Evolutionary conservation across 2,888 invertebrate species (phyloP), one percentile per base, ranked within the genome.

Genomic region (Parnassius glacialis): DNA sequence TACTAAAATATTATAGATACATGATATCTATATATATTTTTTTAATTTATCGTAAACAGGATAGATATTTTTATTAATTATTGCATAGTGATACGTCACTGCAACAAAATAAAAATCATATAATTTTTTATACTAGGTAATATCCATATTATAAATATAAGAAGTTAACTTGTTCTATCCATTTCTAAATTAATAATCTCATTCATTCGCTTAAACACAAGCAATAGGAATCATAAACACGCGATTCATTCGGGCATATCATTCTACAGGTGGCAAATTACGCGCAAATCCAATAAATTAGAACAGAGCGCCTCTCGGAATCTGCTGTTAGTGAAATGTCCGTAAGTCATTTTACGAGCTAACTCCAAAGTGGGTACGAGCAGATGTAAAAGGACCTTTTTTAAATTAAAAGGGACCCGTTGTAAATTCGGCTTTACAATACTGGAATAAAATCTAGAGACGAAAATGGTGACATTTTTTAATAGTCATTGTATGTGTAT

Each of bases 231-330:
- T 53, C 58, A 61, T 59, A 62, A 64, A 62, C 58, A 62, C 62
- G 61, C 57, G 61, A 56, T 63, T 56, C 55, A 63, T 63, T 63
- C 63, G 62, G 72, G 71, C 74, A 78, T 79, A 80, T 81, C 76
- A 80, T 82, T 80, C 88, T 81, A 88, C 87, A 88, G 88, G 88
- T 88, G 88, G 86, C 78, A 74, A 78, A 79, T 86, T 85, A 82
- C 78, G 75, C 81, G 84, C 83, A 78, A 77, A 77, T 78, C 78
- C 79, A 72, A 85, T 87, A 86, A 87, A 87, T 87, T 87, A 84
- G 77, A 74, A 68, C 74, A 73, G 74, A 77, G 79, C 79, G 77
- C 80, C 80, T 74, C 83, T 72, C 74, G 74, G 70, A 78, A 78
- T 78, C 79, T 72, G 73, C 72, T 73, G 71, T 74, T 74, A 62